Evolutionary conservation across 2,797 vertebrate species (phyloP), one percentile per base, ranked within the genome.

Genomic region (Parotocinclus haroldoi): DNA sequence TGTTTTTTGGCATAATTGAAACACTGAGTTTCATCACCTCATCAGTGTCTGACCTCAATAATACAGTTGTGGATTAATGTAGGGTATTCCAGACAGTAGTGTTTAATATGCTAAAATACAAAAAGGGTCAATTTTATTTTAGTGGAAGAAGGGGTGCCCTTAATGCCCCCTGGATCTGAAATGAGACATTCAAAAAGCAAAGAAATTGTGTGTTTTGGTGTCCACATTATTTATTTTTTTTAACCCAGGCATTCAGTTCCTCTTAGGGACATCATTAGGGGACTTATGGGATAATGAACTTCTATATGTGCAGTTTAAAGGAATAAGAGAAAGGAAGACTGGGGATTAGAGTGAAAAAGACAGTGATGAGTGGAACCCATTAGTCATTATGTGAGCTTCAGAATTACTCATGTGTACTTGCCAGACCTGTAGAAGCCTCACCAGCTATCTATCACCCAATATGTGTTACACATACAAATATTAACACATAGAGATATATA

Each of bases 401-500:
- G 51, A 46, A 56, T 56, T 58, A 40, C 40, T 55, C 51, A 49
- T 69, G 48, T 63, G 42, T 52, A 63, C 36, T 48, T 63, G 60
- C 48, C 42, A 38, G 38, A 39, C 16, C 37, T 19, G 18, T 37
- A 52, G 36, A 84, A 75, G 19, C 11, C 9, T 48, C 18, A 13
- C 36, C 46, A 27, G 72, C 71, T 63, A 72, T 71, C 77, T 78
- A 75, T 66, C 73, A 74, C 78, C 71, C 27, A 27, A 27, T 27
- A 27, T 44, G 9, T 44, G 18, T 12, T 48, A 54, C 69, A 46
- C 48, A 19, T 48, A 45, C 48, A 18, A 37, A 40, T 18, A 38
- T 38, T n/a, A 46, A 37, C 49, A 42, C 57, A 50, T 37, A 48
- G 36, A 61, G 45, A 46, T 13, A 13, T 27, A 13, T 16, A 17